Conservation (phyloP, 2,113 vertebrate species). For the Ammospiza caudacuta region DNA sequence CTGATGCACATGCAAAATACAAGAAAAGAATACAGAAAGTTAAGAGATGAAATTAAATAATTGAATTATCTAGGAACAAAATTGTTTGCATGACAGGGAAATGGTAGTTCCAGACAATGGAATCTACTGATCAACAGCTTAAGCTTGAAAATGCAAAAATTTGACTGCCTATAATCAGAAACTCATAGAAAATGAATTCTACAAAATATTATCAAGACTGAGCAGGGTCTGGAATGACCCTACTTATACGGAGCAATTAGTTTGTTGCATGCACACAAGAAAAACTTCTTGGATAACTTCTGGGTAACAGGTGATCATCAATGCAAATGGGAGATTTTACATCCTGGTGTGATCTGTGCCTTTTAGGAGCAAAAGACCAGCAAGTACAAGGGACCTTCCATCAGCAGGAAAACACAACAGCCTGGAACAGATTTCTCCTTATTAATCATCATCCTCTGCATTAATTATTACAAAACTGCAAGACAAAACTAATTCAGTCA, state of each 20-base stretch:
- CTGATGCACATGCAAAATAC: not conserved
- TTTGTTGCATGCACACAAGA: not conserved
- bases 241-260: not conserved
- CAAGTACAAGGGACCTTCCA: not conserved
- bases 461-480: not conserved
- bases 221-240: not conserved
- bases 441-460: not conserved
- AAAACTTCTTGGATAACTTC: not conserved
- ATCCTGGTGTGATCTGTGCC: not conserved
- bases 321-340: not conserved
- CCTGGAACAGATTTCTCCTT: not conserved
- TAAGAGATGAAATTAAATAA: not conserved
- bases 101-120: not conserved
- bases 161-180: not conserved
- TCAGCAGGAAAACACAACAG: not conserved
- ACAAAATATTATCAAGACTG: not conserved
- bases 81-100: not conserved
- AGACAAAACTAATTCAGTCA: not conserved
- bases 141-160: not conserved
- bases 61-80: not conserved
- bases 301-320: not conserved
- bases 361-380: not conserved
- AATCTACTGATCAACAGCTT: not conserved
- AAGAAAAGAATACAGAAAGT: not conserved
- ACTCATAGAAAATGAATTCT: not conserved